Conservation (phyloP, 2,797 vertebrate species). For the Melopsittacus undulatus region DNA sequence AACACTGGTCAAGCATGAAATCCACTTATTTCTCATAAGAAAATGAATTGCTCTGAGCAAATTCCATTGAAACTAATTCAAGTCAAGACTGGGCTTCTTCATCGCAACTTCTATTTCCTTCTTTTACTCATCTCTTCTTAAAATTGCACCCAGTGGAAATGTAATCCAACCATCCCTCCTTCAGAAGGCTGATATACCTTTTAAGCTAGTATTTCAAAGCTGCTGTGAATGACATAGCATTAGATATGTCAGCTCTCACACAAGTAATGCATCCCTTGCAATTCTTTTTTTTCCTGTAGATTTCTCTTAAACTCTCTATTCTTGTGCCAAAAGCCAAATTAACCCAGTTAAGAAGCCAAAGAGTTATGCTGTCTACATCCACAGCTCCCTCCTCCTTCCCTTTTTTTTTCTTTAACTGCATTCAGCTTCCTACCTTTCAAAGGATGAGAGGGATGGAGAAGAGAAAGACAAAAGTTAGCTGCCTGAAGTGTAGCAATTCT, state of each 20-base stretch:
- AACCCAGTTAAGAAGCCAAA: slow-evolving; percentile 14
- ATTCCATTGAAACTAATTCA: neutral
- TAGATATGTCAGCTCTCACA: neutral
- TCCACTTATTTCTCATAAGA: neutral
- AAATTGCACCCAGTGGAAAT: slow-evolving; percentile 21
- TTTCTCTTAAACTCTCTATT: slow-evolving; percentile 18
- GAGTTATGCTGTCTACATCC: neutral
- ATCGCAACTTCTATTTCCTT: neutral
- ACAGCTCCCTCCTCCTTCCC: neutral
- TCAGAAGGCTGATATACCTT: neutral
- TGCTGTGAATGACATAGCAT: neutral
- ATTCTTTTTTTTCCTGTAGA: neutral
- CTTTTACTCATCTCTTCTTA: neutral
- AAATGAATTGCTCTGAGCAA: slow-evolving; percentile 4
- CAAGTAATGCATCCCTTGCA: neutral
- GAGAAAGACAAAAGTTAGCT: neutral
- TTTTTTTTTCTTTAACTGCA: neutral
- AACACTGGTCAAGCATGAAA: neutral
- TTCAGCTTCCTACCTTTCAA: neutral
- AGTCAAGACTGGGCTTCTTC: neutral
- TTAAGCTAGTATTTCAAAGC: slow-evolving; percentile 33
- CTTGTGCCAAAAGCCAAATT: neutral
- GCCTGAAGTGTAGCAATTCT: neutral
- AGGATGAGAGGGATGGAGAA: neutral
- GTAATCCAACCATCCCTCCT: neutral